Base-by-base conservation (phyloP, 2,797 vertebrate species). In the Enteromius radiatus region DNA sequence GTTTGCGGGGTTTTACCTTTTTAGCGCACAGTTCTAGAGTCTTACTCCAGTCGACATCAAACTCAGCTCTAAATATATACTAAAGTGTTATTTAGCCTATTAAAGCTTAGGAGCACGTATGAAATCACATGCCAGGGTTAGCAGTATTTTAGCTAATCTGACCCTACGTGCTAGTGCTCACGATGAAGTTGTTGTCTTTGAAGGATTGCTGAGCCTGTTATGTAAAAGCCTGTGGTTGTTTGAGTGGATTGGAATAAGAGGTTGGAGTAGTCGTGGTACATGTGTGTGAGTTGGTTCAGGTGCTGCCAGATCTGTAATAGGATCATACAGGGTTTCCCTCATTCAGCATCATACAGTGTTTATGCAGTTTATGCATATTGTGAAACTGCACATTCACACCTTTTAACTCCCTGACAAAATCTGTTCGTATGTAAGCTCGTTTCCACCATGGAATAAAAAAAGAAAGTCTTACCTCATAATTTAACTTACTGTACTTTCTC, bases 301-400 rank as follows among this genome's bases (percentile, higher is more conserved):
- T 84, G 67, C 56, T 78, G 67, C 74, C 36, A 5, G 79, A 82
- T 83, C 79, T 64, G 5, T 88, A 86, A 86, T 86, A 67, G 83
- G 85, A 88, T 88, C 77, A 86, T 7, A 54, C 81, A 80, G 69
- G 49, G 74, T 82, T 84, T 82, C 63, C 76, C 64, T 64, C 23
- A 59, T 74, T 75, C 41, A 61, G 21, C 49, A 70, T 64, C 9
- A 36, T 49, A 63, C 15, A 17, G n/a, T 67, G 36, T 38, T 38
- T 38, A 38, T 38, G 36, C 36, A 8, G 36, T 7, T n/a, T n/a
- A n/a, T n/a, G n/a, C n/a, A n/a, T n/a, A n/a, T n/a, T n/a, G 7
- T 38, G 6, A 38, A 38, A 38, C 7, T 38, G 36, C 8, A 38
- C 36, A 38, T 38, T 38, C 12, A 36, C 49, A 75, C 21, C 47